These are phyloP conservation scores for Cheirogaleus major DNA, from an alignment of 2,797 vertebrate species.

Conservation along the genomic window DNA sequence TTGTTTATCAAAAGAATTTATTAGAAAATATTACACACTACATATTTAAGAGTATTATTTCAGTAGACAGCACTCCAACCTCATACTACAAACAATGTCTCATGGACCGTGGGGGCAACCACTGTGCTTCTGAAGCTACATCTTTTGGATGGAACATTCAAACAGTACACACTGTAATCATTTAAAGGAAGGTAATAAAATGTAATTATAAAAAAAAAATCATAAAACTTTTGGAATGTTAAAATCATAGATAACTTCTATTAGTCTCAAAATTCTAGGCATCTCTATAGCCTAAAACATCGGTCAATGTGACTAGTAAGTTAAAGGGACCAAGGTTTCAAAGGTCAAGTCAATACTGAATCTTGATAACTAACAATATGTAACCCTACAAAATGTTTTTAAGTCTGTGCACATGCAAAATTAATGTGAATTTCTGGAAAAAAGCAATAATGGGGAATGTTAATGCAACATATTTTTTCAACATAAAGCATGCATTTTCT, in stretches of 20 bases:
- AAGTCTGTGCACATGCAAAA: conserved; percentile 22
- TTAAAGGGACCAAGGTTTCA: conserved; percentile 36
- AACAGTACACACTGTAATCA: conserved; percentile 70
- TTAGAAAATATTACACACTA: conserved; percentile 85
- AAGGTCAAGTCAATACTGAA: conserved; percentile 55
- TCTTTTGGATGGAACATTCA: conserved; percentile 60
- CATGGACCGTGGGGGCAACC: conserved; percentile 53
- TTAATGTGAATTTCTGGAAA: background rate
- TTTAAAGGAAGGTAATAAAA: conserved; percentile 42
- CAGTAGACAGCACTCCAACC: conserved; percentile 83
- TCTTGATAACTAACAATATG: conserved; percentile 49
- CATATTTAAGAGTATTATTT: conserved; percentile 77
- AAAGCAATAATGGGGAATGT: background rate
- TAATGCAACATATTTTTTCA: conserved; percentile 74
- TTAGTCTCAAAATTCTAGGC: conserved; percentile 48
- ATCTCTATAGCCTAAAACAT: background rate
- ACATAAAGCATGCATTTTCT: conserved; percentile 59
- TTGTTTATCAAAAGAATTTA: conserved; percentile 86
- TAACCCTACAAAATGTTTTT: conserved; percentile 14
- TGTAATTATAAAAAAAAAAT: conserved; percentile 19
- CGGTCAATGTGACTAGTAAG: conserved; percentile 37
- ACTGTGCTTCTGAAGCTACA: conserved; percentile 45
- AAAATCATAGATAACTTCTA: background rate
- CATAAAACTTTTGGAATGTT: conserved; percentile 52
- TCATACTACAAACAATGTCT: conserved; percentile 52